Evolutionary conservation across 1,140 invertebrate species (phyloP).

Genomic region (Antheraea mylitta): DNA sequence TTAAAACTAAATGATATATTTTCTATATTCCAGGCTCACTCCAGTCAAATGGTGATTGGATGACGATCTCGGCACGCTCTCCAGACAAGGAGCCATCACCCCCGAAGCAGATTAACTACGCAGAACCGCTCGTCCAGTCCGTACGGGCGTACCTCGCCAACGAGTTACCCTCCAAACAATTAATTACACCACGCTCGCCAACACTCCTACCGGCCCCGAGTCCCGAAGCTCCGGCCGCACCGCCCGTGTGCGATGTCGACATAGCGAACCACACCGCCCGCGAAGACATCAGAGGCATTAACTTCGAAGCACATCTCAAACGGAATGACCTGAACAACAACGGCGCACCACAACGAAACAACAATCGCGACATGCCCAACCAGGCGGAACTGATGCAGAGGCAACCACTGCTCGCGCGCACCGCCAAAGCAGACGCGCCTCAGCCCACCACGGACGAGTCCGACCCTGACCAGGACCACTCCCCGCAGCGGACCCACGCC

Average conservation of each 20-base stretch:
- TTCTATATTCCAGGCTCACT: constrained; percentile 66
- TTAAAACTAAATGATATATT: background rate
- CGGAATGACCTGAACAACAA: constrained; percentile 72
- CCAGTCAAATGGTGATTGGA: constrained; percentile 74
- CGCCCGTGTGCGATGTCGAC: constrained; percentile 59
- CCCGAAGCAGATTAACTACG: constrained; percentile 61
- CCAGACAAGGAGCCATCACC: constrained; percentile 64
- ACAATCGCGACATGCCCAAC: constrained; percentile 64
- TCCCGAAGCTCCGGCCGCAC: constrained; percentile 29
- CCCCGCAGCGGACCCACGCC: constrained; percentile 51
- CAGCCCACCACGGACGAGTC: constrained; percentile 69
- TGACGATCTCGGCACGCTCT: constrained; percentile 73
- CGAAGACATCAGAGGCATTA: constrained; percentile 68
- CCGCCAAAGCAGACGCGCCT: constrained; percentile 59
- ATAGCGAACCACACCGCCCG: constrained; percentile 56
- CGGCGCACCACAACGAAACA: constrained; percentile 48
- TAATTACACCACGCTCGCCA: constrained; percentile 47
- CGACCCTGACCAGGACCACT: constrained; percentile 68
- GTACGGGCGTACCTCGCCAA: constrained; percentile 73
- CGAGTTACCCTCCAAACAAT: constrained; percentile 66
- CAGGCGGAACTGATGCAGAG: constrained; percentile 75
- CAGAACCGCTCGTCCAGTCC: constrained; percentile 73
- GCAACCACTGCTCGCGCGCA: constrained; percentile 73
- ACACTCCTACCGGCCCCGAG: constrained; percentile 30
- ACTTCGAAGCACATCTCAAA: constrained; percentile 66